Evolutionary conservation across 2,888 invertebrate species (phyloP), one percentile per base, ranked within the genome.

Genomic region (Prosopocoilus inquinatus): DNA sequence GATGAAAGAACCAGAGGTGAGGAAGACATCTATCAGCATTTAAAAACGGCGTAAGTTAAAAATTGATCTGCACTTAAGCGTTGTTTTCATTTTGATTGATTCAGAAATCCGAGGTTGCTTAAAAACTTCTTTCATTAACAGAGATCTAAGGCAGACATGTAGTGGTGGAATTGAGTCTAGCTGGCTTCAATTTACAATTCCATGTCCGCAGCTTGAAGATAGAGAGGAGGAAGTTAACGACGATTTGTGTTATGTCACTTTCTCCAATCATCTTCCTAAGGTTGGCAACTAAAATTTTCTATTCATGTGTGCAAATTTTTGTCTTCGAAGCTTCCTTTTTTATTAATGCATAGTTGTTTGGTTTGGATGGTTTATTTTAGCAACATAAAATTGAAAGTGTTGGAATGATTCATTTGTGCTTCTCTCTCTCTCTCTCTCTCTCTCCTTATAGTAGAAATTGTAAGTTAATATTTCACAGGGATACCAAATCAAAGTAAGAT

Each of bases 211-310:
- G 69, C 80, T 80, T 46, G 84, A 84, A 73, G 85, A 84, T 69
- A 78, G 85, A 64, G 90, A 90, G 68, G 90, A 91, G 76, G 90
- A 90, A 79, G 88, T 91, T 70, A 93, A 93, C 77, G 92, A 91
- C 79, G 91, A 92, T 78, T 84, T 93, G 67, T 91, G 91, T 82
- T 92, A 90, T 78, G 89, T 91, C 73, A 90, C 90, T 73, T 89
- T 91, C 78, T 82, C 88, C 64, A 84, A 87, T 67, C 66, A 66
- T 59, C 79, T 81, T 74, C 84, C 86, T 64, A 88, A 89, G 88
- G 89, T 89, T 76, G 64, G 72, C 67, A 61, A 43, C 56, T 46
- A 48, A 53, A 56, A 33, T 54, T 16, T 47, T 45, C 11, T 52
- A 28, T 50, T 53, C 51, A 15, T 39, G 48, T 52, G 43, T 55